Conservation (phyloP, 2,113 vertebrate genomes). For the Ophiodon elongatus region DNA sequence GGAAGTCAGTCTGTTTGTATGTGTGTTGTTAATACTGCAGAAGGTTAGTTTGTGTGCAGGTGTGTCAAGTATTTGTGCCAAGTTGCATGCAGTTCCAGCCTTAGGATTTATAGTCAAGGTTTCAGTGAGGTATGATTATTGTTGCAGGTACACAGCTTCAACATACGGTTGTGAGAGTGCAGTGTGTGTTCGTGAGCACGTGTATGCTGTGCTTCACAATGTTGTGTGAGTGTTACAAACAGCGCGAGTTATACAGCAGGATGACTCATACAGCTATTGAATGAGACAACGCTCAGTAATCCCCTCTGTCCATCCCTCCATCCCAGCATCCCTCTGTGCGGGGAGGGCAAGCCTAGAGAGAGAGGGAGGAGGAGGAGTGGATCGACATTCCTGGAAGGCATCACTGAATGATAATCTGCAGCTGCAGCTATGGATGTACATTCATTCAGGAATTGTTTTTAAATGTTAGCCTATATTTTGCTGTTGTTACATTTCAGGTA, state of each 20-base stretch:
- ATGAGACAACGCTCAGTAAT: slow-evolving; percentile 76
- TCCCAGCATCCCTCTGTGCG: slow-evolving; percentile 52
- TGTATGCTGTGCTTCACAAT: slow-evolving; percentile 22
- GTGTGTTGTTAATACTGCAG: slow-evolving; percentile 13
- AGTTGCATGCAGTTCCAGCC: slow-evolving; percentile 11
- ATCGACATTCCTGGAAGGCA: slow-evolving; percentile 63
- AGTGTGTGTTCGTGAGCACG: slow-evolving; percentile 22
- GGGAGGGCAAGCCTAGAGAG: slow-evolving; percentile 65
- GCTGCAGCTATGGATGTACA: slow-evolving; percentile 21
- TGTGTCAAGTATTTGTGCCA: neutral
- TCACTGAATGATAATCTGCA: slow-evolving; percentile 50
- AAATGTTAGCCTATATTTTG: neutral
- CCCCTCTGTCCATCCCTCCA: slow-evolving; percentile 67
- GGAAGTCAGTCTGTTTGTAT: neutral
- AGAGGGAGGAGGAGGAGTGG: slow-evolving; percentile 15
- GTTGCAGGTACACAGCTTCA: slow-evolving; percentile 30
- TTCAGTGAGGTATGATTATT: slow-evolving; percentile 43
- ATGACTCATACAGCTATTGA: slow-evolving; percentile 81
- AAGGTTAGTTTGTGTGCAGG: neutral
- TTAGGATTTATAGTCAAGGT: slow-evolving; percentile 8
- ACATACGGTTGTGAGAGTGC: slow-evolving; percentile 13
- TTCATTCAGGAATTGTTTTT: slow-evolving; percentile 32
- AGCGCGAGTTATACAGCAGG: slow-evolving; percentile 72
- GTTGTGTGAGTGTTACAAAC: slow-evolving; percentile 71
- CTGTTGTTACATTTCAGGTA: neutral